Evolutionary conservation across 30 jellyfish, hydroid and myxozoan species (phyloP), one percentile per base, ranked within the genome.

Genomic region (Chrysaora quinquecirrha): DNA sequence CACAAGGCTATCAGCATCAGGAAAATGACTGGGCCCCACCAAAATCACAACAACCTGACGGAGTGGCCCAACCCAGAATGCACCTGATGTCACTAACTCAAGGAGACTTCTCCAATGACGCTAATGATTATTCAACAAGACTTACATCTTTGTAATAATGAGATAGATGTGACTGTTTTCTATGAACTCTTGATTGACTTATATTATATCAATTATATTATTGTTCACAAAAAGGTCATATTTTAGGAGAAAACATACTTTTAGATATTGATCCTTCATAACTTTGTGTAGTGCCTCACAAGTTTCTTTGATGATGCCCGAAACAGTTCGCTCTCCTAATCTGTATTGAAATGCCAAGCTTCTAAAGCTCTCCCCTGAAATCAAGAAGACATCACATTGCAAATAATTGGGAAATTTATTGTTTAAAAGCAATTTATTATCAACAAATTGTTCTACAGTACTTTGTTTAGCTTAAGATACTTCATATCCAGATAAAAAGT

Each of bases 181-280:
- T 43, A 43, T 43, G 58, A 43, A 9, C 58, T 43, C 58, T 43
- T 43, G 12, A 43, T 43, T 43, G 58, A 43, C 58, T 43, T 43
- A 43, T 43, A 43, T 43, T 43, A 43, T 43, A 43, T 43, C 58
- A 6, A 43, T 43, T 43, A 43, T 43, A 43, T 43, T 16, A 43
- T 43, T 43, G 58, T 43, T 43, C 58, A 43, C 58, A 43, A 43
- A 43, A 52, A 52, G 12, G 68, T 52, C 25, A 19, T 52, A 19
- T 52, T 52, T 52, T 52, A 3, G 54, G 58, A 4, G 56, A 73
- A 4, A 14, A 48, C 85, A 73, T 10, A 43, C 85, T 58, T 73
- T 46, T 73, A 73, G 54, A 47, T 73, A 73, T 73, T 48, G 72
- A 24, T 48, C 85, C 33, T 73, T 73, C 85, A 73, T 49, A 29